Base-by-base conservation (phyloP, 2,113 vertebrate species). In the Atlantisia rogersi region DNA sequence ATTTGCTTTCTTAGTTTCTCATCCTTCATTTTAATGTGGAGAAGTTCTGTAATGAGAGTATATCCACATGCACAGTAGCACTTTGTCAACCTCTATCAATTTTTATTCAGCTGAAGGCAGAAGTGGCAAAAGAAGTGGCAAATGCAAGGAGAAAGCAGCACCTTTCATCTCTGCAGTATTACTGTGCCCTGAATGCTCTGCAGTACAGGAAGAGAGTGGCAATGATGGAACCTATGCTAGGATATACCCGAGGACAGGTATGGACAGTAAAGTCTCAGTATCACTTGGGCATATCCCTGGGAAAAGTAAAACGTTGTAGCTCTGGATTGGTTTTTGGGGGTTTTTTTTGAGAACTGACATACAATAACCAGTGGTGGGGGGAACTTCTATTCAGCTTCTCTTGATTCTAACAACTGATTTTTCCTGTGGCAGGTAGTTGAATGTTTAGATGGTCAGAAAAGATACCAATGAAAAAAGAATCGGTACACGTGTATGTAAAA, bases 221-320 rank as follows among this genome's bases (percentile, higher is more conserved):
- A 59, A 99, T 99, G 99, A 97, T 99, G 81, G 99, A 99, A 70
- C 99, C 99, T 83, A 98, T 99, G 98, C 97, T 99, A 4, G 99
- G 99, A 80, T 99, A 99, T 84, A 98, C 99, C 71, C 98, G 98
- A 12, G 99, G 98, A 73, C 99, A 99, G 99, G 99, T 98, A 95
- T 29, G 90, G 46, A 22, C 35, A 19, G 17, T 26, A 16, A 88
- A 63, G 29, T 1, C 0, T 68, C 56, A 44, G 0, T 52, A 42
- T 59, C 37, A 28, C 39, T 70, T 77, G n/a, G 39, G 39, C 10
- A 3, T 14, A 4, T 53, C 11, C 12, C 28, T 67, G 53, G 62
- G 46, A 75, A 85, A 82, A 48, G 24, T 3, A 65, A 73, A 65
- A 63, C 6, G 3, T 26, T 35, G 19, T 53, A 20, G 37, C 29